A percentile compares a stretch with the other conserved stretches of the same genome.
These are phyloP conservation scores for Plebejus argus DNA, from an alignment of 2,888 invertebrate genomes.

Conservation along the genomic window DNA sequence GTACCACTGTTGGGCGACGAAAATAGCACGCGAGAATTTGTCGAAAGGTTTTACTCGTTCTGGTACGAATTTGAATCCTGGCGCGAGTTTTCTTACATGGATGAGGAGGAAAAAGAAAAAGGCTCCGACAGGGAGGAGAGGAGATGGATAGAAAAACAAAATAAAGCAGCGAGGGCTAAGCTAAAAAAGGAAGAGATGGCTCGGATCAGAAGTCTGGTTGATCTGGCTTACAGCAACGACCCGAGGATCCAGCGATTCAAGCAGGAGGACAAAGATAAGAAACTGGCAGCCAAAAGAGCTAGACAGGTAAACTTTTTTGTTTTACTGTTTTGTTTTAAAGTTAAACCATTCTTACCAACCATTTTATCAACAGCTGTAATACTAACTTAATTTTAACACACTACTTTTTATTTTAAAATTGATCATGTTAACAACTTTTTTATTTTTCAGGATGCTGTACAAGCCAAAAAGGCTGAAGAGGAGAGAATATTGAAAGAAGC, in stretches of 20 bases:
- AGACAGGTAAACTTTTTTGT: constrained; percentile 78
- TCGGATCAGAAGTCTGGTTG: constrained; percentile 93
- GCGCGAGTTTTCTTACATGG: constrained; percentile 99
- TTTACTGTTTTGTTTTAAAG: background rate
- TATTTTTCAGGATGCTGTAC: constrained; percentile 84
- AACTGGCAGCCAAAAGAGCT: constrained; percentile 93
- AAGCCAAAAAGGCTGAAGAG: constrained; percentile 91
- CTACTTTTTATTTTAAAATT: too few relatives aligned
- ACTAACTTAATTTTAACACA: background rate
- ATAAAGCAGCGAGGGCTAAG: constrained; percentile 94
- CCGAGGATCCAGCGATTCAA: constrained; percentile 96
- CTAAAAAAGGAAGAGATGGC: constrained; percentile 98
- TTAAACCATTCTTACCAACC: background rate
- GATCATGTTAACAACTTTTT: background rate
- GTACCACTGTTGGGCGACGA: constrained; percentile 91
- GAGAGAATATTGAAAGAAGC: constrained; percentile 88
- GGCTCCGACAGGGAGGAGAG: constrained; percentile 98
- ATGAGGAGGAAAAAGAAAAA: constrained; percentile 99
- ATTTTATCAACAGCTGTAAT: background rate
- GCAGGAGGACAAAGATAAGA: constrained; percentile 95
- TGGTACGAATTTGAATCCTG: constrained; percentile 99
- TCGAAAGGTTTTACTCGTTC: constrained; percentile 96
- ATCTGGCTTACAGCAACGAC: constrained; percentile 96
- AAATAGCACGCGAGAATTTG: constrained; percentile 89
- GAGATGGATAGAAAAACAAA: constrained; percentile 99